A percentile compares a stretch with the other conserved stretches of the same genome.
Evolutionary conservation across 1,140 invertebrate species (phyloP).

Genomic region (Papilio dardanus): DNA sequence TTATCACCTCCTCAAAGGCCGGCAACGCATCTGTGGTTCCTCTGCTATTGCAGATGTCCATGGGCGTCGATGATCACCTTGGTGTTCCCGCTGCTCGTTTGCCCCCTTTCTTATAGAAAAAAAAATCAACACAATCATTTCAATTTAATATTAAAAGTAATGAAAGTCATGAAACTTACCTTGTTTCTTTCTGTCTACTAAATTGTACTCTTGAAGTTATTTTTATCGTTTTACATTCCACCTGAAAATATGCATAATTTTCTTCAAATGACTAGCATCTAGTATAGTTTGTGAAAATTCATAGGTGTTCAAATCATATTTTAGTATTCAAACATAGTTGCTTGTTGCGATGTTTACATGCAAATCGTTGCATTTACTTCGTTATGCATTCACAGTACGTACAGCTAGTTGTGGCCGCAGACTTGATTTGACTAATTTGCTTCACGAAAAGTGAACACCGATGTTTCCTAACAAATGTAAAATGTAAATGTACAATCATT

Average conservation of each 20-base stretch:
- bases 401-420: slow-evolving; percentile 13
- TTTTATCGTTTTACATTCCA: not conserved
- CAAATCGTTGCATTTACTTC: slow-evolving; percentile 19
- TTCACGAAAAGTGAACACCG: slow-evolving; percentile 5
- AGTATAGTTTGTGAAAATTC: not conserved
- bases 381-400: slow-evolving; percentile 19
- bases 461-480: not conserved
- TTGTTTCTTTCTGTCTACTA: too few relatives aligned
- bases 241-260: not conserved
- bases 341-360: slow-evolving; percentile 28
- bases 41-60: too few relatives aligned
- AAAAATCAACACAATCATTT: too few relatives aligned
- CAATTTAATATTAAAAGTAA: too few relatives aligned
- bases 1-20: too few relatives aligned
- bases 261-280: not conserved
- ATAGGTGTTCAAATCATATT: slow-evolving; percentile 1
- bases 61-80: too few relatives aligned
- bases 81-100: too few relatives aligned
- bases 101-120: too few relatives aligned
- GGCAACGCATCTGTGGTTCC: too few relatives aligned
- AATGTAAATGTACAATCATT: too few relatives aligned
- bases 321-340: slow-evolving; percentile 24
- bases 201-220: not conserved
- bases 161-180: too few relatives aligned
- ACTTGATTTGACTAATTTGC: slow-evolving; percentile 28